Conservation (phyloP, 2,888 invertebrate species). For the Heliconius erato region DNA sequence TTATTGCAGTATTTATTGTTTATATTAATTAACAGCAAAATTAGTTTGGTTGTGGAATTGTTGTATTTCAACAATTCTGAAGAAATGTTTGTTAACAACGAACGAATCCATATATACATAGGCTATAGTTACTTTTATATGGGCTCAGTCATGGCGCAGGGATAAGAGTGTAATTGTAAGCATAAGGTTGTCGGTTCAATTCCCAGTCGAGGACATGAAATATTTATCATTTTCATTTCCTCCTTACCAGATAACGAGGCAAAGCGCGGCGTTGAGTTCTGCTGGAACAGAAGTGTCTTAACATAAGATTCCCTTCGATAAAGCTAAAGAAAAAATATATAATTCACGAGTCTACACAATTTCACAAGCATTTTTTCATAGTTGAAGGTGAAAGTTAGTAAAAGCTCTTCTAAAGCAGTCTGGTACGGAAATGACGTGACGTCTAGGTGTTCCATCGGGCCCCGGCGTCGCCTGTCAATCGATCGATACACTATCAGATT, state of each 20-base stretch:
- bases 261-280: too few species aligned
- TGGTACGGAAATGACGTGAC: constrained; percentile 62
- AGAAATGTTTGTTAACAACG: neutral
- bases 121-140: too few species aligned
- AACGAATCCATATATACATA: too few species aligned
- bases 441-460: constrained; percentile 62
- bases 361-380: neutral
- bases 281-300: too few species aligned
- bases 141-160: too few species aligned
- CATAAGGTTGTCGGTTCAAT: too few species aligned
- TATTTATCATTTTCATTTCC: too few species aligned
- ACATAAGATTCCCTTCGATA: too few species aligned
- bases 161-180: too few species aligned
- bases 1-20: neutral
- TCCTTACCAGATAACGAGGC: too few species aligned
- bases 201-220: too few species aligned
- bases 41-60: neutral
- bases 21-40: neutral
- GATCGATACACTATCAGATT: constrained; percentile 47
- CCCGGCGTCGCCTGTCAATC: constrained; percentile 38
- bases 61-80: neutral
- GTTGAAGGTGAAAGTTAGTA: constrained; percentile 13
- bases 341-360: neutral
- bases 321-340: neutral
- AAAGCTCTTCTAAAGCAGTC: constrained; percentile 44